Evolutionary conservation across 2,888 invertebrate genomes (phyloP), one percentile per base, ranked within the genome.

Genomic region (Nomada fabriciana): DNA sequence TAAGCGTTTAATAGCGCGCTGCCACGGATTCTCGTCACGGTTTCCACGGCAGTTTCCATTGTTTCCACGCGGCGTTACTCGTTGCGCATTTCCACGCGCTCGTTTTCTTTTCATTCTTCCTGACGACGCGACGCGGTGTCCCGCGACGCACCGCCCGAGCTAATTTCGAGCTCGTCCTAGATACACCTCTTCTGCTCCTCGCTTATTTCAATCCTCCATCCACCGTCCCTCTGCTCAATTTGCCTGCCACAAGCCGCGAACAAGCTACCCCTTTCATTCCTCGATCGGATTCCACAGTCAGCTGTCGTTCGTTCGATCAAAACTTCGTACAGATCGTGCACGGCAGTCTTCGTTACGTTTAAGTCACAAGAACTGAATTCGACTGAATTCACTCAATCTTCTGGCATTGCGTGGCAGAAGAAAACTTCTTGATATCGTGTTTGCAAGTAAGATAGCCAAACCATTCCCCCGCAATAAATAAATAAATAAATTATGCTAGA

Each of bases 1-100:
- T 85, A 85, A 89, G 86, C 86, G 83, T 87, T 89, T 88, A 88
- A 89, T 86, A 85, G 87, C 84, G 79, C 78, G 82, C 80, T 82
- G 80, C 80, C 85, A 74, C 84, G 85, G 86, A 87, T 85, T 82
- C 83, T 76, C 78, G 84, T 88, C 83, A 75, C 82, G 79, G 81
- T 83, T 85, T 86, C 78, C 80, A 75, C 80, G 83, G 70, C 83
- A 36, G 85, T 68, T 81, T 70, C 84, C 81, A 86, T 89, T 86
- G 89, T 88, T 85, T 80, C 61, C 47, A n/a, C 25, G 42, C 20
- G 73, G 43, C 23, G 20, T 43, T 47, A 23, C 50, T 63, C 74
- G 68, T 50, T 55, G 78, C 74, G 50, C 75, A 60, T 50, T 77
- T 77, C 25, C 67, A 60, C 53, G 50, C 61, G 55, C 43, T 50